Percentiles rank a stretch among this genome's conserved stretches.
Conservation (phyloP, 2,888 invertebrate species). For the Cecidostiba fungosa region DNA sequence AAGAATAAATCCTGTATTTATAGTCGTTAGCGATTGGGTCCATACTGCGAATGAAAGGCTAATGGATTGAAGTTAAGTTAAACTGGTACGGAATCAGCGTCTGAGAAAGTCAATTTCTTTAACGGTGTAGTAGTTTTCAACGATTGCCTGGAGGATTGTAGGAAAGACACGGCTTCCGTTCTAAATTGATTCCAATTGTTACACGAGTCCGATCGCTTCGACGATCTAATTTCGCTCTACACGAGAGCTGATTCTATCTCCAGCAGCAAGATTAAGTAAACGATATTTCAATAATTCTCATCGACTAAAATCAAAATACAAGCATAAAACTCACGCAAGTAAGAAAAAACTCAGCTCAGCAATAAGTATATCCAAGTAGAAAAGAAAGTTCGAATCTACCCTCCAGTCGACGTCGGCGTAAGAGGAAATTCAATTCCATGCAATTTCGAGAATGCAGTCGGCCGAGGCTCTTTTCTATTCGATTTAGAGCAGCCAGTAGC, state of each 20-base stretch:
- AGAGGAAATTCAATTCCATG: constrained; percentile 32
- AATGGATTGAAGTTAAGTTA: neutral
- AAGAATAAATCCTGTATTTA: neutral
- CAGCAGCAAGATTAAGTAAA: too few species aligned
- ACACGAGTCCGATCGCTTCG: neutral
- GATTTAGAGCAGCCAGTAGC: constrained; percentile 14
- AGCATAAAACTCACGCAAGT: too few species aligned
- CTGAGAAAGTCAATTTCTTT: constrained; percentile 1
- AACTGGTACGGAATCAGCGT: neutral
- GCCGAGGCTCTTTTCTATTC: constrained; percentile 30
- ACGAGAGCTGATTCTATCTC: neutral
- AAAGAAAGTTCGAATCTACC: too few species aligned
- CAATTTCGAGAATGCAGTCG: constrained; percentile 31
- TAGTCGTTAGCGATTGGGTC: neutral
- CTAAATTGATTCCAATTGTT: constrained; percentile 2
- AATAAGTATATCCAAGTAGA: neutral
- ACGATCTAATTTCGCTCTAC: neutral
- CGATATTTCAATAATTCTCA: too few species aligned
- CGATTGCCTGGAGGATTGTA: neutral
- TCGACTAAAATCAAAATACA: too few species aligned
- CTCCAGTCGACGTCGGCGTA: neutral
- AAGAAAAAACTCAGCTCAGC: too few species aligned
- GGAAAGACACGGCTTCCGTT: neutral
- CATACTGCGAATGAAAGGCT: neutral
- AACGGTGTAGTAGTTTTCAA: neutral